Evolutionary conservation across 2,797 vertebrate species (phyloP).

Genomic region (Menidia menidia): DNA sequence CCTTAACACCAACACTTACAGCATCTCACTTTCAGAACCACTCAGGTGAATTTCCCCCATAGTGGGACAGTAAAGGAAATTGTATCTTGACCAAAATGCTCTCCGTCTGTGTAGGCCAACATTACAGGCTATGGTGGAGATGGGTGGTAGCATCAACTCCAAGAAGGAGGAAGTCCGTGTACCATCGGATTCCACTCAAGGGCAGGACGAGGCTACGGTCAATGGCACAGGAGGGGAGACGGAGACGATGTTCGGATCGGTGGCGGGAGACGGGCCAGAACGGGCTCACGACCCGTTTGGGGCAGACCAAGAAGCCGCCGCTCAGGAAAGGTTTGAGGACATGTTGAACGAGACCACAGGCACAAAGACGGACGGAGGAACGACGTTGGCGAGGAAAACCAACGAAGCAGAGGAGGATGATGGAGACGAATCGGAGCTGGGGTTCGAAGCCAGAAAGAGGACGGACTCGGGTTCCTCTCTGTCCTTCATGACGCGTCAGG

Average conservation of each 20-base stretch:
- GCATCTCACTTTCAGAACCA: background rate
- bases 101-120: constrained; percentile 82
- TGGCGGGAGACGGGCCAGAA: background rate
- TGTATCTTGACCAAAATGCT: constrained; percentile 4
- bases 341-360: constrained; percentile 22
- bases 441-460: constrained; percentile 58
- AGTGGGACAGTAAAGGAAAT: no score
- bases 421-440: constrained; percentile 51
- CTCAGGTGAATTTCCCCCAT: no score
- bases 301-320: constrained; percentile 24
- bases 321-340: constrained; percentile 42
- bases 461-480: constrained; percentile 61
- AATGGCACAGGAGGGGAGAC: constrained; percentile 38
- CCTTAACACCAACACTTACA: background rate
- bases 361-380: constrained; percentile 2
- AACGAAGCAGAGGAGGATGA: constrained; percentile 57
- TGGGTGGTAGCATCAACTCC: constrained; percentile 38
- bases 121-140: constrained; percentile 79
- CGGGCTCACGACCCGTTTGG: constrained; percentile 58
- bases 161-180: constrained; percentile 40
- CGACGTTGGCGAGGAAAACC: constrained; percentile 31
- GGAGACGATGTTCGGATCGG: constrained; percentile 18
- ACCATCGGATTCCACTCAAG: constrained; percentile 26
- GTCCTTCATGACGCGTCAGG: constrained; percentile 66
- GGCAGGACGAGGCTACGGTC: constrained; percentile 26